These are phyloP conservation scores for Alviniconcha strummeri DNA, from an alignment of 2,888 invertebrate genomes.

Conservation along the genomic window DNA sequence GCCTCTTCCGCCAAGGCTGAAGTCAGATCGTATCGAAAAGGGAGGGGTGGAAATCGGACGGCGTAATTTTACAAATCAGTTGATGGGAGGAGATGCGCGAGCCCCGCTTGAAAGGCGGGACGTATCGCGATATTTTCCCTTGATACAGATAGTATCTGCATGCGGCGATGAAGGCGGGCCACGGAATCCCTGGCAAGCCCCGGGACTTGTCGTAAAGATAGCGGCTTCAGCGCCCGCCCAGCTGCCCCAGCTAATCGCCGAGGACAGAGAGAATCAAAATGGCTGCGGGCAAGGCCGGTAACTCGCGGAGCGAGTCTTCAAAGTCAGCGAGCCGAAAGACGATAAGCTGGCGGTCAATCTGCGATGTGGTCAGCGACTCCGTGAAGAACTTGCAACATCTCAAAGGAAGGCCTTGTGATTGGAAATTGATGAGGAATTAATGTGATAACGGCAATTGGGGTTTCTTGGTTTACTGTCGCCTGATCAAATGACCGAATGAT, in stretches of 20 bases:
- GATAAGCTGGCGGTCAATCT: conserved; percentile 32
- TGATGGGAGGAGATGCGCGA: not conserved
- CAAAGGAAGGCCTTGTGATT: not conserved
- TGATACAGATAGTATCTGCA: conserved; percentile 11
- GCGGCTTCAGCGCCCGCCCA: conserved; percentile 10
- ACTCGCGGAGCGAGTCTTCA: not conserved
- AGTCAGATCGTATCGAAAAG: conserved; percentile 3
- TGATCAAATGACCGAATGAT: conserved; percentile 1
- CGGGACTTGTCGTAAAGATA: conserved; percentile 12
- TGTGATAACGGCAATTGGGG: conserved; percentile 14
- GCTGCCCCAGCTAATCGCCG: not conserved
- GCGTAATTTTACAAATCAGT: conserved; percentile 17
- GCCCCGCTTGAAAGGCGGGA: not conserved
- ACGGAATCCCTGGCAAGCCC: conserved; percentile 9
- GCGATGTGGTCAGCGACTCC: conserved; percentile 18
- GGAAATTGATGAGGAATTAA: conserved; percentile 24
- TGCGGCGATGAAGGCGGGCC: conserved; percentile 14
- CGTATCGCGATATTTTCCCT: conserved; percentile 10
- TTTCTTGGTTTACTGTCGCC: not conserved
- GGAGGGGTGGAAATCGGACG: not conserved
- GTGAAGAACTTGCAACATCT: conserved; percentile 9
- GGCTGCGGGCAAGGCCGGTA: conserved; percentile 22
- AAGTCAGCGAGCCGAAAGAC: conserved; percentile 28
- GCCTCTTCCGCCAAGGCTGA: not conserved
- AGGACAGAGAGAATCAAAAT: not conserved